Base-by-base conservation (phyloP, 2,797 vertebrate species). In the Scarus forsteni region DNA sequence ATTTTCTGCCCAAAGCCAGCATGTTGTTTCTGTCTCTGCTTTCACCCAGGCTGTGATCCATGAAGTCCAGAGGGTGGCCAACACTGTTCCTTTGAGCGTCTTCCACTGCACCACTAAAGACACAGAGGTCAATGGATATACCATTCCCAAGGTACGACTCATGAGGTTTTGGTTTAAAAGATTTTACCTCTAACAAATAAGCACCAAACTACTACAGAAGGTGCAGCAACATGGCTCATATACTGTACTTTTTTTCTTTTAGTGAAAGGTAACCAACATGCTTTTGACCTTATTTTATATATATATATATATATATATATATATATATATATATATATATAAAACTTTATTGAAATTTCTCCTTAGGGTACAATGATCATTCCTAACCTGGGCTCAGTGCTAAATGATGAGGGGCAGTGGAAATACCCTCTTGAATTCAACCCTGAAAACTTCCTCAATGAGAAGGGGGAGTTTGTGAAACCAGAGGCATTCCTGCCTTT, bases 401-500 rank as follows among this genome's bases (percentile, higher is more conserved):
- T 93, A 44, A 70, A 2, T 4, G 92, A 94, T 49, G 91, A 93
- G 10, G 86, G 79, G 16, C 85, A 94, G 45, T 95, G 94, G 92
- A 94, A 92, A 69, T 92, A 62, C 58, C 92, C 93, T 19, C 74
- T 85, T 66, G 85, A 93, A 40, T 95, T 95, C 71, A 93, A 94
- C 40, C 93, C 93, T 14, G 85, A 82, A 34, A 93, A 94, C 83
- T 94, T 95, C 78, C 88, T 94, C 3, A 87, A 91, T 45, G 84
- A 93, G 11, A 10, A 90, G 45, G 89, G 90, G 57, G 82, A 91
- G 73, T 91, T 94, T 79, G 65, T 91, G n/a, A 94, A 94, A 73
- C 91, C 92, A 7, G 92, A 94, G 10, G 91, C 92, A 1, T 94
- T 94, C 74, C 66, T 95, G 81, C 91, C 94, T 15, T 95, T 94